These are phyloP conservation scores for Andrena chrysosceles DNA, from an alignment of 2,888 invertebrate genomes.

Conservation along the genomic window DNA sequence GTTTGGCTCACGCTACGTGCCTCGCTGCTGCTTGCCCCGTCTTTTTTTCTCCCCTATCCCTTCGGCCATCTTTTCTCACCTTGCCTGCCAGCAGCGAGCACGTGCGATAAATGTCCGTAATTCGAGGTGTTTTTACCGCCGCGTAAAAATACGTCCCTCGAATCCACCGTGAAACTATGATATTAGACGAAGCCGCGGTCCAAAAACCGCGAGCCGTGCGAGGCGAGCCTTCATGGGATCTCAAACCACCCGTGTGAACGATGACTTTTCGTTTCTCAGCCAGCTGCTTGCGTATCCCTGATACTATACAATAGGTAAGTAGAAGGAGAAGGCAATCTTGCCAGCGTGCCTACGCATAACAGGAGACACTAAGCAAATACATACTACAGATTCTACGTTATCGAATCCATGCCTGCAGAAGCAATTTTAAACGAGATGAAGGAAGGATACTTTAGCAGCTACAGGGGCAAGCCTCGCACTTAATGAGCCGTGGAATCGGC, in stretches of 20 bases:
- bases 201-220: conserved; percentile 13
- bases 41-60: conserved; percentile 20
- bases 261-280: neutral
- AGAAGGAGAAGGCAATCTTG: neutral
- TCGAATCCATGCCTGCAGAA: neutral
- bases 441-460: neutral
- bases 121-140: conserved; percentile 19
- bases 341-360: neutral
- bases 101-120: conserved; percentile 59
- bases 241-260: neutral
- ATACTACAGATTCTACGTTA: neutral
- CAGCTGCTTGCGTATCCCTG: neutral
- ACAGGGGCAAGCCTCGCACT: conserved; percentile 2
- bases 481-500: conserved; percentile 44
- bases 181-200: neutral
- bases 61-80: conserved; percentile 36
- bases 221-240: neutral
- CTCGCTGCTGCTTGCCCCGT: conserved; percentile 36
- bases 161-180: conserved; percentile 28
- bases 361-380: neutral
- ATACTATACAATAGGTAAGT: neutral
- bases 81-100: conserved; percentile 32
- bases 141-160: conserved; percentile 10
- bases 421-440: neutral
- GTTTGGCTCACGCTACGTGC: conserved; percentile 70